Evolutionary conservation across 2,113 vertebrate species (phyloP).

Genomic region (Uria aalge): DNA sequence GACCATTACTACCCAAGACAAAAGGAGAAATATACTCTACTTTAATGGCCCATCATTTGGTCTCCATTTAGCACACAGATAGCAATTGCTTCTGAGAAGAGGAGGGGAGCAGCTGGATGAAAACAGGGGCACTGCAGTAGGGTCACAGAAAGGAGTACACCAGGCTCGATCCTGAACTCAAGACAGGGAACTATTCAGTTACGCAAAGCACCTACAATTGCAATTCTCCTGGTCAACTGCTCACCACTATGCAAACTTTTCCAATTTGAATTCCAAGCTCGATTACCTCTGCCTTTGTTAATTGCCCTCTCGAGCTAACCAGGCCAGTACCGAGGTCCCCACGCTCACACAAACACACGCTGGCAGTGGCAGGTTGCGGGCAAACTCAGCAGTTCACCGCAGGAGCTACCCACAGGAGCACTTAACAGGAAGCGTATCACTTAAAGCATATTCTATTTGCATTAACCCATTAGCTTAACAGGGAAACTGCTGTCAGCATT

Average conservation of each 20-base stretch:
- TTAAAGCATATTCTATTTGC: not conserved
- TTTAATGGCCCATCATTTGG: too few species aligned
- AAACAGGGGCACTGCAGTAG: too few species aligned
- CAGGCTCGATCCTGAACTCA: not conserved
- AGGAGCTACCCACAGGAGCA: not conserved
- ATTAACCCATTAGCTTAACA: not conserved
- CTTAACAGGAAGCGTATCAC: rapidly evolving
- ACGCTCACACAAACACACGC: not conserved
- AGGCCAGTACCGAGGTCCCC: not conserved
- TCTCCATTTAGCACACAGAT: too few species aligned
- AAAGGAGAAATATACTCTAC: not conserved
- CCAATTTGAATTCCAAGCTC: not conserved
- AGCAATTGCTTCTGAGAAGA: not conserved
- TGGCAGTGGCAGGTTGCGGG: not conserved
- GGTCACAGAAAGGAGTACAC: not conserved
- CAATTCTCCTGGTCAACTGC: not conserved
- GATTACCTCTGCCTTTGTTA: not conserved
- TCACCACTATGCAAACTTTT: not conserved
- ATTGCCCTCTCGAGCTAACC: not conserved
- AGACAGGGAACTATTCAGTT: not conserved
- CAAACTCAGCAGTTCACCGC: not conserved
- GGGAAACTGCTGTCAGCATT: not conserved
- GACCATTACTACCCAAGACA: not conserved
- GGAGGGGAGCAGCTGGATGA: not conserved
- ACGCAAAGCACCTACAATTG: not conserved